Base-by-base conservation (phyloP, 2,888 invertebrate genomes). In the Dynastes hyllus region DNA sequence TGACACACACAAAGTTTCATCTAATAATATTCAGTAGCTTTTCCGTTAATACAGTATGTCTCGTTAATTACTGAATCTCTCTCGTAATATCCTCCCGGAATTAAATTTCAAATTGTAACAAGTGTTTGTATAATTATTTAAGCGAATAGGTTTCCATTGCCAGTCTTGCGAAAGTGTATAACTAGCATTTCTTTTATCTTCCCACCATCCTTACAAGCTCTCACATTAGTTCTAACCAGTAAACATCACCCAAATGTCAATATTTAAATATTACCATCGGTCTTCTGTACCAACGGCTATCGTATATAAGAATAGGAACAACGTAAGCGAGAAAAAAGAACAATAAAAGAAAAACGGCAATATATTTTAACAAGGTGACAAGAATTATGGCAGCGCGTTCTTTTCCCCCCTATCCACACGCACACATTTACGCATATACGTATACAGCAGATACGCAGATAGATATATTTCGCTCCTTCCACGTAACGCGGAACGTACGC, bases 401-500 rank as follows among this genome's bases (percentile, higher is more conserved):
- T 61, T 65, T 66, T 73, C 78, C 78, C 51, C 61, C 67, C 50
- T 69, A 50, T 61, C 61, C 61, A 13, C 61, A 37, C 58, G 29
- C 51, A 22, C 58, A 53, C 29, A 70, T 53, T 16, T 27, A 69
- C 27, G 9, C 51, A 45, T 45, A 69, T 27, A n/a, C 51, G 32
- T 37, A 55, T 71, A 71, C 55, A 32, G 13, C 50, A 16, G 8
- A 66, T 65, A 27, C 32, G 32, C 45, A 45, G 16, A 58, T 73
- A 71, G 37, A 55, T 71, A 71, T 71, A 58, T 71, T 71, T 32
- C 61, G 37, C 61, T 73, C 61, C 40, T 27, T 73, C 61, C 58
- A 73, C 69, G 73, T 73, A 61, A 61, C 61, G 55, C 71, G 27
- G 61, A 76, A 61, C 67, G 80, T 81, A 81, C 82, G 83, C 83